A percentile compares a stretch with the other conserved stretches of the same genome.
Evolutionary conservation across 2,797 vertebrate genomes (phyloP).

Genomic region (Thaleichthys pacificus): DNA sequence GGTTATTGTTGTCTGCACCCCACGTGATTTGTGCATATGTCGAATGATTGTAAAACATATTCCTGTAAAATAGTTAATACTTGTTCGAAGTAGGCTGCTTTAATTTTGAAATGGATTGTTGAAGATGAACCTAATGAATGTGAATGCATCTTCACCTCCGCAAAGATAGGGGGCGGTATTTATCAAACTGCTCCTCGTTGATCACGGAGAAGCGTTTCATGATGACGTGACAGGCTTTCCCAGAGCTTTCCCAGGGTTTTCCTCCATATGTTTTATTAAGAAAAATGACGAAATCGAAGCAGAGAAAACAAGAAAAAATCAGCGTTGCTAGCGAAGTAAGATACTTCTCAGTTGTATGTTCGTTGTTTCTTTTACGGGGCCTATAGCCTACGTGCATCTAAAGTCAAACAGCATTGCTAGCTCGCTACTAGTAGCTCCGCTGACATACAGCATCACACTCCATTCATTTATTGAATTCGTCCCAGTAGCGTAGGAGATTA

Average conservation of each 20-base stretch:
- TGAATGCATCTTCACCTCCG: not conserved
- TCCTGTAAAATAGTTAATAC: too few species aligned
- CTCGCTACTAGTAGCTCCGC: not conserved
- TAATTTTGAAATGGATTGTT: too few species aligned
- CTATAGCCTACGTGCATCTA: too few species aligned
- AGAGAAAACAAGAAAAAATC: slow-evolving; percentile 65
- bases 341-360: not conserved
- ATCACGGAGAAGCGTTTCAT: not conserved
- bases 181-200: not conserved
- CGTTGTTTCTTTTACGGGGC: too few species aligned
- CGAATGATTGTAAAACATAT: too few species aligned
- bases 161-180: not conserved
- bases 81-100: too few species aligned
- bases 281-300: slow-evolving; percentile 66
- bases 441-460: not conserved
- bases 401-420: not conserved
- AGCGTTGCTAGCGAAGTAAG: slow-evolving; percentile 76
- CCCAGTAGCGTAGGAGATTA: too few species aligned
- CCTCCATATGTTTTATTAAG: not conserved
- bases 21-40: too few species aligned
- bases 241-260: not conserved
- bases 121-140: not conserved
- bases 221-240: not conserved
- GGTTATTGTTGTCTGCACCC: too few species aligned
- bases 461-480: too few species aligned